phyloP scores from a whole-genome alignment of 2,113 vertebrate species.

The Chrysochloris asiatica region DNA sequence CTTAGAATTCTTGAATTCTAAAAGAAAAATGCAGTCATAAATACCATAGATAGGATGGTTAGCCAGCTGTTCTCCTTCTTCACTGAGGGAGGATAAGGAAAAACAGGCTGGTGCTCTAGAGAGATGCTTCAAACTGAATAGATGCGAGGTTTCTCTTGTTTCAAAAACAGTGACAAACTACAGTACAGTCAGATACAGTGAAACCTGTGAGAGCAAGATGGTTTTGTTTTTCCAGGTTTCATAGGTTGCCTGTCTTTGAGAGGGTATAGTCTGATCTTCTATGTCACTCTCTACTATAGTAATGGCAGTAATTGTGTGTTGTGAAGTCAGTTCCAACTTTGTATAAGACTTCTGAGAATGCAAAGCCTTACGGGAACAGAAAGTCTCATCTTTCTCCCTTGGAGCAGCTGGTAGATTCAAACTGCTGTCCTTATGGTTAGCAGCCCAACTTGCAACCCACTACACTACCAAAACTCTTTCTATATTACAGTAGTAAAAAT shows the following conservation, averaged over 20 bases:
- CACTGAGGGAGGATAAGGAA: constrained; percentile 22
- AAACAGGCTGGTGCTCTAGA: constrained; percentile 25
- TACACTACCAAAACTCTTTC: no score
- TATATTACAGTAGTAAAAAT: neutral
- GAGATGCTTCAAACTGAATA: constrained; percentile 60
- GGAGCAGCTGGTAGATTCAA: no score
- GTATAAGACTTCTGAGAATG: no score
- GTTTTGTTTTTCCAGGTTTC: neutral
- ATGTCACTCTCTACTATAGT: neutral
- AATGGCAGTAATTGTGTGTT: neutral
- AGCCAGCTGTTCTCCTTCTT: constrained; percentile 35
- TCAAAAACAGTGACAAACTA: neutral
- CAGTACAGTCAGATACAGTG: constrained; percentile 23
- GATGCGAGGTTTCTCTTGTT: constrained; percentile 28
- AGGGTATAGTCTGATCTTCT: neutral
- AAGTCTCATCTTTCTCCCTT: no score
- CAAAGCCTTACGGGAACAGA: no score
- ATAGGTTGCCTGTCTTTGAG: neutral
- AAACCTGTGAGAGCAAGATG: neutral
- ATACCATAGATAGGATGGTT: neutral
- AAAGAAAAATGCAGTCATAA: constrained; percentile 42
- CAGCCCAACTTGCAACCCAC: no score
- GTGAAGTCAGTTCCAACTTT: no score
- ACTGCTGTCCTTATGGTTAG: no score
- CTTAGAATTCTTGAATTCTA: constrained; percentile 32